phyloP scores from a whole-genome alignment of 1,140 invertebrate species.

The Drosophila setifemur region DNA sequence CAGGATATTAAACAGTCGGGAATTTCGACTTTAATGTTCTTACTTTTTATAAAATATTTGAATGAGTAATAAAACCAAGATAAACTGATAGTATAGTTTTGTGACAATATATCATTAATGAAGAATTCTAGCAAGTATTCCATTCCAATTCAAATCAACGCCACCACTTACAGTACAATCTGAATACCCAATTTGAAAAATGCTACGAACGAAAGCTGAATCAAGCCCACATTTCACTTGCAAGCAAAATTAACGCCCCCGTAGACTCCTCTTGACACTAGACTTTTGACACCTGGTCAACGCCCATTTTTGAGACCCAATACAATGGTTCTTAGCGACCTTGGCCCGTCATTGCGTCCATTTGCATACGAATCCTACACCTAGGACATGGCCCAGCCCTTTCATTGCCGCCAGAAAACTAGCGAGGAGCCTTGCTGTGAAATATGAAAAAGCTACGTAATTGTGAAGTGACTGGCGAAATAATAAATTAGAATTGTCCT shows the following conservation, averaged over 20 bases:
- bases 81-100: too few relatives aligned
- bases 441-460: slow-evolving; percentile 48
- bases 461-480: slow-evolving; percentile 45
- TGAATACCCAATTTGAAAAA: background rate
- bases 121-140: too few relatives aligned
- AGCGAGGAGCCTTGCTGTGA: slow-evolving; percentile 6
- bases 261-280: slow-evolving; percentile 26
- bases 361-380: slow-evolving; percentile 19
- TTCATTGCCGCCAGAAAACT: slow-evolving; percentile 1
- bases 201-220: too few relatives aligned
- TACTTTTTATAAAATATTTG: too few relatives aligned
- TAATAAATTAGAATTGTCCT: slow-evolving; percentile 42
- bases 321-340: slow-evolving; percentile 41
- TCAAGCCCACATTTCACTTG: slow-evolving; percentile 32
- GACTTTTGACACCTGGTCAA: slow-evolving; percentile 35
- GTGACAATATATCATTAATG: too few relatives aligned
- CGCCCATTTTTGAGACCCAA: slow-evolving; percentile 42
- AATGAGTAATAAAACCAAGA: too few relatives aligned
- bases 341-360: slow-evolving; percentile 47
- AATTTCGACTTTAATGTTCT: too few relatives aligned
- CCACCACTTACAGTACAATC: too few relatives aligned
- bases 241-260: slow-evolving; percentile 31
- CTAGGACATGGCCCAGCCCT: background rate
- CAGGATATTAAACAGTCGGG: too few relatives aligned
- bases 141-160: too few relatives aligned